Evolutionary conservation across 2,888 invertebrate genomes (phyloP).

Genomic region (Bombylius major): DNA sequence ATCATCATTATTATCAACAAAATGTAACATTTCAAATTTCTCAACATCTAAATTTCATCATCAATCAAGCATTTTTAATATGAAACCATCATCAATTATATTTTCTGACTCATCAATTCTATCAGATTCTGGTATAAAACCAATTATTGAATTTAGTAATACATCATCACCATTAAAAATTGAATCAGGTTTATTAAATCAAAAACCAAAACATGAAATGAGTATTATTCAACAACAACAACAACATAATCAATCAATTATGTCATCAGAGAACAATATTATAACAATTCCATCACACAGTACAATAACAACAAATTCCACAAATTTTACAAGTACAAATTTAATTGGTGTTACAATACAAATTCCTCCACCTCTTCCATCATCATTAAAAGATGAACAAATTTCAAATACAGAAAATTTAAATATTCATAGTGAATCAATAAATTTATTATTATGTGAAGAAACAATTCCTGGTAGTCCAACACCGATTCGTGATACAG

Average conservation of each 20-base stretch:
- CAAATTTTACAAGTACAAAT: too few relatives aligned
- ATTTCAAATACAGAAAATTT: constrained; percentile 23
- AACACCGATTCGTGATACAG: constrained; percentile 51
- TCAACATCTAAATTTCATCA: background rate
- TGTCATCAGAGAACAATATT: background rate
- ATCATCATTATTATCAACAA: background rate
- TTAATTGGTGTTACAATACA: background rate
- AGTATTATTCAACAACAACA: background rate
- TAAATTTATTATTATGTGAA: constrained; percentile 68
- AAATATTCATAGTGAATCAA: constrained; percentile 45
- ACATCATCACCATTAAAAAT: background rate
- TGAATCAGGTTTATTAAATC: too few relatives aligned
- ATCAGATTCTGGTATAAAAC: constrained; percentile 23
- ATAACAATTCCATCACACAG: background rate
- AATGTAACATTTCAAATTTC: background rate
- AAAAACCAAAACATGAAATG: background rate
- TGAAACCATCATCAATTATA: constrained; percentile 14
- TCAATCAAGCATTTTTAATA: constrained; percentile 14
- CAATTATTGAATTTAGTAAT: constrained; percentile 16
- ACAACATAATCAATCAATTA: background rate
- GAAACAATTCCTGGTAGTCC: constrained; percentile 87
- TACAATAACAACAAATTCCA: background rate
- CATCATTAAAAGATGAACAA: constrained; percentile 14
- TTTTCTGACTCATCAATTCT: constrained; percentile 18
- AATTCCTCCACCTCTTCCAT: background rate